Evolutionary conservation across 2,888 invertebrate genomes (phyloP), one percentile per base, ranked within the genome.

Genomic region (Spisula subtruncata): DNA sequence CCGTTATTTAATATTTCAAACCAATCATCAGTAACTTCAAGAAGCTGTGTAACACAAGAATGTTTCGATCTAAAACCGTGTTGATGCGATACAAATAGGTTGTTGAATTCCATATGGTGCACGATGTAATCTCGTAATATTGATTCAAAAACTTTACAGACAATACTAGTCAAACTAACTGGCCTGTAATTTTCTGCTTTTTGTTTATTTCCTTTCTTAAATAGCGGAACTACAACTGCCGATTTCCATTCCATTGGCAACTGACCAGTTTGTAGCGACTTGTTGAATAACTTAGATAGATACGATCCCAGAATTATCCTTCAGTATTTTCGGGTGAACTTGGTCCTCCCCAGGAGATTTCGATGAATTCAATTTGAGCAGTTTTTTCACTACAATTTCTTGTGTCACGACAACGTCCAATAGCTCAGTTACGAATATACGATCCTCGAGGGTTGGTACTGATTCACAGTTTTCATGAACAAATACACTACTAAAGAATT

Each of bases 21-120:
- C 0, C 89, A 41, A 18, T 86, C 88, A 41, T 89, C 82, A 10
- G 79, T 82, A 80, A 85, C 79, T 32, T 88, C 82, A n/a, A 85
- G 56, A 18, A 90, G 83, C 66, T 90, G 88, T 18, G 88, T 86
- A 51, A 83, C 88, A 54, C 90, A 90, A 16, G 41, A 41, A 20
- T 35, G 41, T 12, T 16, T 20, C 10, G 32, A 41, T 35, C 79
- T 32, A 80, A 80, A 80, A 35, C 79, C 79, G 35, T 80, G 79
- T 35, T 80, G 79, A 41, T 35, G 35, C 14, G 10, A 4, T 32
- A 20, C 16, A 35, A 80, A 35, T 20, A 80, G 35, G 35, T 80
- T 80, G 41, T 80, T 80, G 29, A 18, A 35, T 35, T 80, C 79
- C 79, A 80, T 80, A 35, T 80, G 66, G 8, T 81, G 16, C n/a